Base-by-base conservation (phyloP, 2,797 vertebrate genomes). In the Babyrousa celebensis region DNA sequence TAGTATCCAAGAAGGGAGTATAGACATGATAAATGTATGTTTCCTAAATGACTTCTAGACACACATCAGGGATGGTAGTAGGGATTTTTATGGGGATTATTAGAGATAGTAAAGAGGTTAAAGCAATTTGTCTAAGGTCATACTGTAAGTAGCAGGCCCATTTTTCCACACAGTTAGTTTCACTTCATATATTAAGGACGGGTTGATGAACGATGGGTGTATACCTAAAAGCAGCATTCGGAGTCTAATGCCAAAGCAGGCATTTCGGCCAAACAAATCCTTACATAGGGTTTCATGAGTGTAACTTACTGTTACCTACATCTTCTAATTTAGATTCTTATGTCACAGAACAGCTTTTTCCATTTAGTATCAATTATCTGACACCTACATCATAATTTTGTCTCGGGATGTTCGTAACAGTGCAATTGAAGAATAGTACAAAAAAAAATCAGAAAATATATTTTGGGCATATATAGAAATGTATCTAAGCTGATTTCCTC, bases 401-500 rank as follows among this genome's bases (percentile, higher is more conserved):
- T 43, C n/a, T 27, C 18, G 4, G 23, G 25, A 40, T 79, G 27
- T 70, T 83, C 20, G 27, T 87, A 56, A 78, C n/a, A 54, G 40
- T 90, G 12, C 5, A 96, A 54, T 6, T 54, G 14, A 89, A 70
- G 21, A 90, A 54, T 0, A 85, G 36, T 36, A 62, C 23, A 92
- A 14, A 88, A 23, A 5, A 48, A 48, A 20, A 62, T 74, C 27
- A 70, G 27, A 68, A 68, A 68, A 79, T 65, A 78, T 18, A 65
- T 40, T 77, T 93, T 85, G 70, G n/a, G 29, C 25, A 60, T 62
- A 67, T 60, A 5, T 71, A 60, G 48, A 89, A 60, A 78, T 70
- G 62, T 71, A 52, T 93, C 56, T 43, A 77, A 82, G 27, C 54
- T 54, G 21, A 72, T 85, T 91, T 36, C 12, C 12, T 97, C 36